Evolutionary conservation across 2,888 invertebrate species (phyloP).

Genomic region (Crocallis elinguaria): DNA sequence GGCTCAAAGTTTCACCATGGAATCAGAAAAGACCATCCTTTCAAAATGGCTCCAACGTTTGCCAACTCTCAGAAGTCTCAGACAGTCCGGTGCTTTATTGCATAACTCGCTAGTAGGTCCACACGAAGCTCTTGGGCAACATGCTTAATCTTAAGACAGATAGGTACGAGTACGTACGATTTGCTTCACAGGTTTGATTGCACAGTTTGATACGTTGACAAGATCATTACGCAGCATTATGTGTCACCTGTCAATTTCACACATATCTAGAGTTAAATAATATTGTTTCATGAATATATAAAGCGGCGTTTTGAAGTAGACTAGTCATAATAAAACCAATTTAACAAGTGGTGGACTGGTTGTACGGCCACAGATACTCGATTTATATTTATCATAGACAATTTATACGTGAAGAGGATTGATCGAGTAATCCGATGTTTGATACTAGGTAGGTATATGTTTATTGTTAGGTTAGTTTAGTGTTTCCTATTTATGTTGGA

Average conservation of each 20-base stretch:
- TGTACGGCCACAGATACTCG: no score
- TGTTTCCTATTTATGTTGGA: no score
- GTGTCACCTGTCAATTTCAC: constrained; percentile 33
- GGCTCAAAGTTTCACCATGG: neutral
- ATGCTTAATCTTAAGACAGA: constrained; percentile 28
- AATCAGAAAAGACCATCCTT: neutral
- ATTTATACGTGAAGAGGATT: no score
- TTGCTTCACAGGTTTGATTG: constrained; percentile 31
- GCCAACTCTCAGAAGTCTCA: constrained; percentile 8
- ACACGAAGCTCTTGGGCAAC: constrained; percentile 35
- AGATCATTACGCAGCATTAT: constrained; percentile 33
- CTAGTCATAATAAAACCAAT: constrained; percentile 5
- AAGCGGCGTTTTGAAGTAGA: constrained; percentile 1
- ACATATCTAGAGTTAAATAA: constrained; percentile 2
- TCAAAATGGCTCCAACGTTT: constrained; percentile 17
- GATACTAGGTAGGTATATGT: no score
- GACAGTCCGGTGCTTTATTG: constrained; percentile 27
- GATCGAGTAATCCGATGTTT: no score
- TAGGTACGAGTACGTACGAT: constrained; percentile 24
- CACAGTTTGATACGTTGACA: constrained; percentile 32
- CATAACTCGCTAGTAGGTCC: constrained; percentile 29
- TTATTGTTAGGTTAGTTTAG: no score
- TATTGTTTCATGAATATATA: constrained; percentile 7
- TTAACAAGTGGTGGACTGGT: no score
- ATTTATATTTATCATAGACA: no score